Percentiles rank a stretch among this genome's conserved stretches.
These are phyloP conservation scores for Pavo muticus DNA, from an alignment of 2,113 vertebrate species.

Conservation along the genomic window DNA sequence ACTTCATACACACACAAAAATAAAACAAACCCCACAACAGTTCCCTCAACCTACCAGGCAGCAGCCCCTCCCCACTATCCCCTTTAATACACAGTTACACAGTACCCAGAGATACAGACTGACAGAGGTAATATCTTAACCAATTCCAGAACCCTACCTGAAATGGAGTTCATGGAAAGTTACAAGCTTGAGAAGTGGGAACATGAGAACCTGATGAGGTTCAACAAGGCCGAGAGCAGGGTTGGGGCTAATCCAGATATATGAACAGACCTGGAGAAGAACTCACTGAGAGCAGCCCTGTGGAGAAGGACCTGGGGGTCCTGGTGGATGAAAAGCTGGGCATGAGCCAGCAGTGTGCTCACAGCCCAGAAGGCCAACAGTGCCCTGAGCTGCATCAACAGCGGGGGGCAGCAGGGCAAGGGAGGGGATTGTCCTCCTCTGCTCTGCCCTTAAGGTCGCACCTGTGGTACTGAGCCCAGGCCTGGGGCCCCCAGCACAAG, in stretches of 20 bases:
- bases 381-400: not conserved
- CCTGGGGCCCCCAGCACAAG: not conserved
- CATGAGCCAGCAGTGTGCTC: not conserved
- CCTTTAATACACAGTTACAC: not conserved
- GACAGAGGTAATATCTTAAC: not conserved
- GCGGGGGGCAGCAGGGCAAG: not conserved
- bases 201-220: not conserved
- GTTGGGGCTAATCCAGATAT: not conserved
- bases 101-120: not conserved
- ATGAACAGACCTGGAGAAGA: not conserved
- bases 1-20: not conserved
- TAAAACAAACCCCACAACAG: not conserved
- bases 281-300: not conserved
- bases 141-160: not conserved
- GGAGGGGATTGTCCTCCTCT: not conserved
- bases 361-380: not conserved
- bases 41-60: fast-evolving
- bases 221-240: not conserved
- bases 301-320: not conserved
- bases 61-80: not conserved
- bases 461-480: not conserved
- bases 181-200: not conserved
- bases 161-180: not conserved
- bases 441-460: not conserved
- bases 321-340: too few species aligned